These are phyloP conservation scores for Mythimna ferrago DNA, from an alignment of 2,888 invertebrate genomes.

Conservation along the genomic window DNA sequence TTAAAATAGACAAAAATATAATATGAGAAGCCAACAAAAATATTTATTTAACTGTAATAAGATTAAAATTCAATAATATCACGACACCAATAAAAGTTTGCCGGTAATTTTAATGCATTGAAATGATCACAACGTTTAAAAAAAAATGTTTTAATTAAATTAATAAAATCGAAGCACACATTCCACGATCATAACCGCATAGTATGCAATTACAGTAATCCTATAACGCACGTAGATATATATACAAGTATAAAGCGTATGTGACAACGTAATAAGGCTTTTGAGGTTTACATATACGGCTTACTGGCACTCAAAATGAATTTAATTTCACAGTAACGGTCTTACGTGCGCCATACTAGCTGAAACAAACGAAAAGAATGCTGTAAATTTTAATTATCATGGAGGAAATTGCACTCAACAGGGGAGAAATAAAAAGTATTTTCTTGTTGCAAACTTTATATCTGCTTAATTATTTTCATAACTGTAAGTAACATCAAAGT, in stretches of 20 bases:
- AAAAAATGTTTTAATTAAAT: constrained; percentile 63
- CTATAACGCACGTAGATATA: constrained; percentile 53
- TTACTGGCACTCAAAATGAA: constrained; percentile 69
- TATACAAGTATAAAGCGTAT: constrained; percentile 47
- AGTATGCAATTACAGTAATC: constrained; percentile 81
- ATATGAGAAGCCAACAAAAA: not conserved
- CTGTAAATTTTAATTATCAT: constrained; percentile 51
- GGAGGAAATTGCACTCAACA: constrained; percentile 30
- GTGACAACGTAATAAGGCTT: constrained; percentile 72
- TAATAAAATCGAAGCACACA: constrained; percentile 61
- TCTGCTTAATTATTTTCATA: constrained; percentile 30
- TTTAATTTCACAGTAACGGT: constrained; percentile 72
- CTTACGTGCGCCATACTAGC: constrained; percentile 54
- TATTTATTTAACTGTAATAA: not conserved
- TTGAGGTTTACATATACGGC: constrained; percentile 72
- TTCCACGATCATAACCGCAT: constrained; percentile 69
- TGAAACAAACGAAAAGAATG: constrained; percentile 47
- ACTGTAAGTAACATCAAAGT: constrained; percentile 8
- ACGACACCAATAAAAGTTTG: constrained; percentile 26
- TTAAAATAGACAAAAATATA: not conserved
- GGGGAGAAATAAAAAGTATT: constrained; percentile 19
- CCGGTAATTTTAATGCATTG: constrained; percentile 40
- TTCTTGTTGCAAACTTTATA: constrained; percentile 9
- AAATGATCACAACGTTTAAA: constrained; percentile 49
- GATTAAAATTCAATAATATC: constrained; percentile 36